Conservation (phyloP, 2,797 vertebrate species). For the Poecile montanus region DNA sequence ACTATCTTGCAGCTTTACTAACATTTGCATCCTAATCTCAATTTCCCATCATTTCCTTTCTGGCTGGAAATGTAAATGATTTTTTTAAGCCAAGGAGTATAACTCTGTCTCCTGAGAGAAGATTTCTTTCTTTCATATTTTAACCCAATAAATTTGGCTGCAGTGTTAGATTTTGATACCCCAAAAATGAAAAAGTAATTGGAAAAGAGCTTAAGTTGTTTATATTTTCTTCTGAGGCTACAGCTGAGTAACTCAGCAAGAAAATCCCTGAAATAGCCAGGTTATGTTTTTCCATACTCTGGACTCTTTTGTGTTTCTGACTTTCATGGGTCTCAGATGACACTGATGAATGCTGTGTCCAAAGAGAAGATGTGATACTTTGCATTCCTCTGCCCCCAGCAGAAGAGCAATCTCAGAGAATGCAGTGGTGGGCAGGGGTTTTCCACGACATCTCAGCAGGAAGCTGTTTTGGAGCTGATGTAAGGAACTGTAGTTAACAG, state of each 20-base stretch:
- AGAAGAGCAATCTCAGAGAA: neutral
- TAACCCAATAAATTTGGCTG: neutral
- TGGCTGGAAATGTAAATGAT: neutral
- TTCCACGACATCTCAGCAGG: neutral
- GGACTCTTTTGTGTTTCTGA: neutral
- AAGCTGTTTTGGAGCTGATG: neutral
- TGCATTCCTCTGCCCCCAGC: neutral
- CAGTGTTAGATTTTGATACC: neutral
- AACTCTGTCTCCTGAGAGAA: neutral
- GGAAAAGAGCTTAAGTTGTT: neutral
- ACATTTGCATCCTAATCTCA: neutral
- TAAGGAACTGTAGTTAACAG: neutral
- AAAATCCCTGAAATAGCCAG: neutral
- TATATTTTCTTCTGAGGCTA: neutral
- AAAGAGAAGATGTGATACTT: neutral
- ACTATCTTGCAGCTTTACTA: neutral
- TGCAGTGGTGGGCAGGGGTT: neutral
- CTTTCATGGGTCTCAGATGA: neutral
- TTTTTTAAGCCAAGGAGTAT: neutral
- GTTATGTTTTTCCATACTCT: neutral
- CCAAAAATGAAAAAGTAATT: neutral
- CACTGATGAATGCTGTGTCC: neutral
- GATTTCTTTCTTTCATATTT: neutral
- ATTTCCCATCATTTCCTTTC: neutral
- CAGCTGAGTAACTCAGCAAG: neutral